phyloP scores from a whole-genome alignment of 2,797 vertebrate genomes.

The Cirrhinus mrigala region DNA sequence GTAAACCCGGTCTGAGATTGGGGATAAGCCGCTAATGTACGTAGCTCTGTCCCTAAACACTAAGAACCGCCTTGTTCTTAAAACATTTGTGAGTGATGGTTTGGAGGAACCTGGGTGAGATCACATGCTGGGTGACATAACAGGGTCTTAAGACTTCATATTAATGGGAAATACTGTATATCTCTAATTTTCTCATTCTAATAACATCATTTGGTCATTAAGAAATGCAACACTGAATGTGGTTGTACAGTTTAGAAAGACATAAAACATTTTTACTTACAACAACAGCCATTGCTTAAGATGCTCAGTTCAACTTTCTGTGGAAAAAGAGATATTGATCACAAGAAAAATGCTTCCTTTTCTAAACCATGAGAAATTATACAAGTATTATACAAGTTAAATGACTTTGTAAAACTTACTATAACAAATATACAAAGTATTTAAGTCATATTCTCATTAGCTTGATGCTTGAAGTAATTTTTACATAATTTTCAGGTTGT shows the following conservation, averaged over 20 bases:
- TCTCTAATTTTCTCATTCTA: not conserved
- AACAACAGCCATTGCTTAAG: constrained; percentile 79
- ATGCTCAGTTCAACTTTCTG: constrained; percentile 57
- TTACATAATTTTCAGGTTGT: too few species aligned
- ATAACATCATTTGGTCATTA: not conserved
- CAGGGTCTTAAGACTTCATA: not conserved
- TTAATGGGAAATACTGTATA: not conserved
- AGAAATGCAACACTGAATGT: not conserved
- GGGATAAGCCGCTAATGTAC: constrained; percentile 67
- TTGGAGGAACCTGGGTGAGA: not conserved
- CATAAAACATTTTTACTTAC: constrained; percentile 67
- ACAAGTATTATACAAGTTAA: not conserved
- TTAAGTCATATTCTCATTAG: not conserved
- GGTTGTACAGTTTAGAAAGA: constrained; percentile 3
- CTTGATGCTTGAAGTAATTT: not conserved
- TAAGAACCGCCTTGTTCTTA: constrained; percentile 64
- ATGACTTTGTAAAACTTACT: not conserved
- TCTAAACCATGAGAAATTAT: constrained; percentile 36
- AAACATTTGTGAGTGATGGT: constrained; percentile 49
- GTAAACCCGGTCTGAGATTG: constrained; percentile 59
- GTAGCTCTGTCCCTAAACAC: constrained; percentile 36
- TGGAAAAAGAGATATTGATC: constrained; percentile 48
- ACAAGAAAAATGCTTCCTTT: constrained; percentile 18
- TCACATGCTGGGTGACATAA: constrained; percentile 32
- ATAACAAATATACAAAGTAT: not conserved